Base-by-base conservation (phyloP, 2,113 vertebrate genomes). In the Channa argus region DNA sequence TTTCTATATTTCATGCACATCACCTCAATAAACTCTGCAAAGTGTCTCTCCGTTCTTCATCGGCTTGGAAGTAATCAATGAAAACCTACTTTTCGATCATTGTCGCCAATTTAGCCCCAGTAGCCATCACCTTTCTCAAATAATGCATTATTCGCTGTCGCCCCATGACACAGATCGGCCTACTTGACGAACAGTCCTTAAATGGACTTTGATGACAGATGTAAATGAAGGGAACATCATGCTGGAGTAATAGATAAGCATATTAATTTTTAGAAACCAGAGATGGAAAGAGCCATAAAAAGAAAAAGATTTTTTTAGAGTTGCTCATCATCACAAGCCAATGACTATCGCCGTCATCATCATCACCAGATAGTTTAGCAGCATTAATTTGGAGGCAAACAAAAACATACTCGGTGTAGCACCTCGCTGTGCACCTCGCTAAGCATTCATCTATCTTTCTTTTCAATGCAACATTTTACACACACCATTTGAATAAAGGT, bases 141-240 rank as follows among this genome's bases (percentile, higher is more conserved):
- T 66, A 6, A 74, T 83, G 51, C 79, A 84, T 92, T 71, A 82
- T 85, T 86, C 86, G 82, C 69, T 51, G 54, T 55, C 80, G 51
- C 63, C 45, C 58, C 58, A 67, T 84, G 86, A 77, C 78, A 80
- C 39, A 67, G 62, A 44, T 58, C 15, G 24, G 64, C 72, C 55
- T 33, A 46, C 37, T 50, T 85, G 80, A 88, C 85, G 80, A 89
- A 78, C 71, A 33, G 72, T 41, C 51, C 72, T 75, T 84, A 88
- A 84, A 88, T 91, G 63, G 70, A 87, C 88, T 85, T 77, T 83
- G 74, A 85, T 88, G 73, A 79, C 68, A 62, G 72, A 85, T 61
- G 49, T 59, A 82, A 88, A 87, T 78, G 77, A 74, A 74, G 58
- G 72, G 70, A 70, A 75, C 50, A 78, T 65, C 24, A 14, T 55